Percentiles rank a stretch among this genome's conserved stretches.
phyloP scores from a whole-genome alignment of 2,888 invertebrate species.

The Schizotus pectinicornis region DNA sequence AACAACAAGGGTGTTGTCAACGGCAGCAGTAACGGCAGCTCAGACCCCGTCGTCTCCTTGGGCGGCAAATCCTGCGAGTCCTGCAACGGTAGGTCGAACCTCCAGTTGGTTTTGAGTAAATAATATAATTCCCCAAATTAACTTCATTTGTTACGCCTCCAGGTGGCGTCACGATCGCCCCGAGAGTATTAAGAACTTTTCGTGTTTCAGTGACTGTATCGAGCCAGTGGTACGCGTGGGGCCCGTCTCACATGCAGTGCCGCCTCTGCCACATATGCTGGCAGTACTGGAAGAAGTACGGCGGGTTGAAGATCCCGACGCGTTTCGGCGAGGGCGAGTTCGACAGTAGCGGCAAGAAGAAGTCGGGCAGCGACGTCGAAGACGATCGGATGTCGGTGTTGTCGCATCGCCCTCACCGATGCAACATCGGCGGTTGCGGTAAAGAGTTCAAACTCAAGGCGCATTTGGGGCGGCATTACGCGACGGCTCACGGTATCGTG shows the following conservation, averaged over 20 bases:
- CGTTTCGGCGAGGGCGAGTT: slow-evolving; percentile 61
- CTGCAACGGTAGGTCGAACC: slow-evolving; percentile 68
- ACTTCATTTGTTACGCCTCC: no score
- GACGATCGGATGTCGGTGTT: slow-evolving; percentile 60
- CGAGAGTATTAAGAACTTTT: slow-evolving; percentile 9
- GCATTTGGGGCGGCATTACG: slow-evolving; percentile 92
- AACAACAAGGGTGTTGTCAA: slow-evolving; percentile 77
- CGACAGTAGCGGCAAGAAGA: slow-evolving; percentile 56
- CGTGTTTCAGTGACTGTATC: slow-evolving; percentile 70
- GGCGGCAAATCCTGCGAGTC: slow-evolving; percentile 84
- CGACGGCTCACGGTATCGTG: slow-evolving; percentile 84
- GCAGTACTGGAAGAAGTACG: slow-evolving; percentile 99
- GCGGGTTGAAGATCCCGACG: slow-evolving; percentile 86
- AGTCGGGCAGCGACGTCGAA: slow-evolving; percentile 58
- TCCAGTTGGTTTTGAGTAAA: not conserved
- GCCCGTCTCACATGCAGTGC: slow-evolving; percentile 89
- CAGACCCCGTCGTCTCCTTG: slow-evolving; percentile 61
- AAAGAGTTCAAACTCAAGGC: slow-evolving; percentile 97
- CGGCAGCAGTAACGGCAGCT: slow-evolving; percentile 70
- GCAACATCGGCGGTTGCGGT: slow-evolving; percentile 89
- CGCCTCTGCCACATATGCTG: slow-evolving; percentile 94
- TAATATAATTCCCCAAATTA: no score
- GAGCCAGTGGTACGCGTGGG: slow-evolving; percentile 97
- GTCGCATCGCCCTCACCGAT: slow-evolving; percentile 83
- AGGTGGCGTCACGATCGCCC: no score